Evolutionary conservation across 1,140 invertebrate genomes (phyloP).

Genomic region (Drosophila rhopaloa): DNA sequence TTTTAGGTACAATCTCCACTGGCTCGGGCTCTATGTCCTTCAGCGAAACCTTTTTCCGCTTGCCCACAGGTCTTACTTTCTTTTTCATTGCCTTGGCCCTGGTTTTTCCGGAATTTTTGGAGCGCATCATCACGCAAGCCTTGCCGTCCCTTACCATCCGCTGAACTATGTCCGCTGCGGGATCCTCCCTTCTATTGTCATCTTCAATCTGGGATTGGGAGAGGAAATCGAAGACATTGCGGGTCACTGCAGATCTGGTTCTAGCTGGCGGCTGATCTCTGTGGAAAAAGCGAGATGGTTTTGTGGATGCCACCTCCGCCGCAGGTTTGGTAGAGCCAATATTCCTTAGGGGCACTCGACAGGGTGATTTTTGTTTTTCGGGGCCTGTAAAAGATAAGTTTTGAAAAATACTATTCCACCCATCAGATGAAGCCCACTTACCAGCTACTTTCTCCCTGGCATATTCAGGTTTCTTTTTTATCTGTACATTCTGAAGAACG

Average conservation of each 20-base stretch:
- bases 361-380: not conserved
- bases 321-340: not conserved
- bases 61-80: conserved; percentile 35
- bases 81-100: conserved; percentile 15
- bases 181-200: conserved; percentile 40
- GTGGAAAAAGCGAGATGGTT: conserved; percentile 52
- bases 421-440: not conserved
- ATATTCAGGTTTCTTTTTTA: not conserved
- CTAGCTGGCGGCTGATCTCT: conserved; percentile 32
- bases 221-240: conserved; percentile 73
- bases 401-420: too few species aligned
- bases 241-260: conserved; percentile 48
- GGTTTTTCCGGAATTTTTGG: conserved; percentile 35
- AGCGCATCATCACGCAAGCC: conserved; percentile 49
- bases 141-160: conserved; percentile 60
- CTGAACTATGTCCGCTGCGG: conserved; percentile 72
- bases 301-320: not conserved
- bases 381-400: not conserved
- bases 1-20: not conserved
- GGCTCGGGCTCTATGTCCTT: not conserved
- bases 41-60: conserved; percentile 35
- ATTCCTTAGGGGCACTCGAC: not conserved
- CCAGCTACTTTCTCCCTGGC: not conserved
- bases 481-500: not conserved
- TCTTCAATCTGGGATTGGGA: conserved; percentile 70